Evolutionary conservation across 2,888 invertebrate genomes (phyloP), one percentile per base, ranked within the genome.

Genomic region (Erynnis tages): DNA sequence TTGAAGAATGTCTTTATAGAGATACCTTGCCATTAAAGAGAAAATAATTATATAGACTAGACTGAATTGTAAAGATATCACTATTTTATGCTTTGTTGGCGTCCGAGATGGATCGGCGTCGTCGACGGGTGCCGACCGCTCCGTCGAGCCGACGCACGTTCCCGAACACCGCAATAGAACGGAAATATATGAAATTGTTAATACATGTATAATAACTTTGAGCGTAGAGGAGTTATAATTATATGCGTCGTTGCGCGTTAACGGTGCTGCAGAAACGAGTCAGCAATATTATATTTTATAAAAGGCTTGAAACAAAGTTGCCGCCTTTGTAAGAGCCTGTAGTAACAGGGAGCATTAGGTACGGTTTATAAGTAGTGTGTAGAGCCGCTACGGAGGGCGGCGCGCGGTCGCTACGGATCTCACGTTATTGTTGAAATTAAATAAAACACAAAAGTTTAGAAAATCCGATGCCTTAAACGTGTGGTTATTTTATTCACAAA

Each of bases 1-100:
- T 83, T 82, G 82, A 82, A 71, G 73, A 75, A 83, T 81, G 75
- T 86, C 88, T 89, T 85, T 87, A 85, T 86, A 88, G 86, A 81
- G 82, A 86, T 82, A 87, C 87, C 88, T 88, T 88, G 87, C 88
- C 88, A 87, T 84, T 84, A 79, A 87, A 74, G 72, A 77, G 73
- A 76, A 78, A 82, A 80, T 85, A 84, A 87, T 86, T 85, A 84
- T 86, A 87, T 89, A 89, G 89, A 84, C 86, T 89, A 89, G 88
- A 89, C 88, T 89, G 89, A 89, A 76, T 84, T 85, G 83, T 88
- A 87, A 88, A 86, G 79, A 88, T 89, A 89, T 89, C 88, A 88
- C 82, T 88, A 88, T 88, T 88, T 84, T 87, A 87, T 87, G 87
- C 87, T 88, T 86, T 86, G 85, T 88, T 87, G 84, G 84, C 85